phyloP scores from a whole-genome alignment of 2,888 invertebrate species.

The Apodemia hepburni region DNA sequence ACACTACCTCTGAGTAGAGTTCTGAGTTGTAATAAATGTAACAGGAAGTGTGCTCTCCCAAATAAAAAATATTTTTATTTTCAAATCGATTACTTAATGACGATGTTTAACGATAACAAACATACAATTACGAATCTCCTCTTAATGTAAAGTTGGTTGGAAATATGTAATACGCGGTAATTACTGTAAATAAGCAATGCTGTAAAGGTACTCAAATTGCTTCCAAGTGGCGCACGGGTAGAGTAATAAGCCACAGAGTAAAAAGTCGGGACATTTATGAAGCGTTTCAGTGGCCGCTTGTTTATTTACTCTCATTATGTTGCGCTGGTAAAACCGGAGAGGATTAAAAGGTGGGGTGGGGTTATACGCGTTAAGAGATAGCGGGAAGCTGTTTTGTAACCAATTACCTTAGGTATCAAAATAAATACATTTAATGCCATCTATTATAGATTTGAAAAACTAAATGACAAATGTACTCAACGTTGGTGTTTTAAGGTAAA shows the following conservation, averaged over 20 bases:
- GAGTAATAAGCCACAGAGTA: slow-evolving; percentile 30
- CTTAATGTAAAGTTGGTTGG: neutral
- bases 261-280: slow-evolving; percentile 31
- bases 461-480: too few relatives aligned
- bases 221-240: slow-evolving; percentile 29
- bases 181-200: slow-evolving; percentile 9
- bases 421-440: too few relatives aligned
- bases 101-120: neutral
- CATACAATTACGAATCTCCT: neutral
- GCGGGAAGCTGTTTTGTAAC: slow-evolving; percentile 16
- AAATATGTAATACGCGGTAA: slow-evolving; percentile 4
- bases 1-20: too few relatives aligned
- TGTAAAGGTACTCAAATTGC: slow-evolving; percentile 24
- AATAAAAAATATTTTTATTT: too few relatives aligned
- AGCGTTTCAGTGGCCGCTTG: slow-evolving; percentile 31
- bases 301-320: slow-evolving; percentile 37
- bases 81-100: too few relatives aligned
- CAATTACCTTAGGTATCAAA: too few relatives aligned
- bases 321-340: slow-evolving; percentile 24
- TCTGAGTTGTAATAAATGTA: too few relatives aligned
- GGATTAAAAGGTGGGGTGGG: slow-evolving; percentile 25
- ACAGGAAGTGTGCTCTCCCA: too few relatives aligned
- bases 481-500: too few relatives aligned
- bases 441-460: too few relatives aligned
- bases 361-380: slow-evolving; percentile 15